Percentiles rank a stretch among this genome's conserved stretches.
These are phyloP conservation scores for Hemistola chrysoprasaria DNA, from an alignment of 2,888 invertebrate species.

Conservation along the genomic window DNA sequence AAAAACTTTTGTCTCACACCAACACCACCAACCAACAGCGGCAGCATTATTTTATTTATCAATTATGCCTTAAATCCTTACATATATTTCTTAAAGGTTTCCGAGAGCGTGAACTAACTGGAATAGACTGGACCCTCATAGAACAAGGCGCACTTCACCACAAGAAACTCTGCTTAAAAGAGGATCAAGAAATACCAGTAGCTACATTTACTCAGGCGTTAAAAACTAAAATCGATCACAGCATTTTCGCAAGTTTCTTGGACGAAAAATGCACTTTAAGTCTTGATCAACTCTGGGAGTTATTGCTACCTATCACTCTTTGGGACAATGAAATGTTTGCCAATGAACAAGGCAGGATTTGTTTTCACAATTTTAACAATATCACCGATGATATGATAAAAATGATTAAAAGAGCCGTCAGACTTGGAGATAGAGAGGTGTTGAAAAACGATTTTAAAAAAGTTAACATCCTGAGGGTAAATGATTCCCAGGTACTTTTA, in stretches of 20 bases:
- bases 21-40: no score
- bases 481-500: conserved; percentile 49
- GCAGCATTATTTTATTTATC: no score
- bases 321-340: conserved; percentile 67
- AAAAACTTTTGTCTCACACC: no score
- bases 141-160: conserved; percentile 53
- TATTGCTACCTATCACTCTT: conserved; percentile 51
- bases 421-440: conserved; percentile 40
- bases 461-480: conserved; percentile 54
- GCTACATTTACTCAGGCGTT: conserved; percentile 54
- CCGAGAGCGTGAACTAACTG: conserved; percentile 60
- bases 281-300: conserved; percentile 60
- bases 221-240: conserved; percentile 55
- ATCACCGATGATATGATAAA: conserved; percentile 56
- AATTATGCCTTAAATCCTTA: conserved; percentile 5
- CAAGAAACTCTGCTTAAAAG: conserved; percentile 41
- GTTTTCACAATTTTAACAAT: conserved; percentile 54
- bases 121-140: conserved; percentile 58
- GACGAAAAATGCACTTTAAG: conserved; percentile 48
- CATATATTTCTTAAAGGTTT: conserved; percentile 44
- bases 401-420: conserved; percentile 54
- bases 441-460: conserved; percentile 50
- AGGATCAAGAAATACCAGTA: conserved; percentile 38
- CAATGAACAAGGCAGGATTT: conserved; percentile 58
- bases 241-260: conserved; percentile 55